Base-by-base conservation (phyloP, 2,888 invertebrate genomes). In the Pachliopta kotzebuea region DNA sequence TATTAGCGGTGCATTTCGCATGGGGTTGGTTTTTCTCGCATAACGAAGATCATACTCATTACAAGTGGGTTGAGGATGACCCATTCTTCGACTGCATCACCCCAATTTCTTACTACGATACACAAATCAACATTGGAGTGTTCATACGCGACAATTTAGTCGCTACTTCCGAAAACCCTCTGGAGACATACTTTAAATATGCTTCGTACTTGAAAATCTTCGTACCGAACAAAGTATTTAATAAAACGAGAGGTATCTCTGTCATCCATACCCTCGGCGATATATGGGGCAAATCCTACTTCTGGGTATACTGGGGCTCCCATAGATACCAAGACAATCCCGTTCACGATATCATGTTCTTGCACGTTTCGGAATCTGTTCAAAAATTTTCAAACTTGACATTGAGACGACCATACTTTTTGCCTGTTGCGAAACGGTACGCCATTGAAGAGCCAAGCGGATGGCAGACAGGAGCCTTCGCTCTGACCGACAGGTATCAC, bases 331-430 rank as follows among this genome's bases (percentile, higher is more conserved):
- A 26, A 4, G 45, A 55, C 20, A 58, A 58, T 31, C 63, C 63
- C 4, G 23, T 63, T 18, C 63, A 63, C 6, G 63, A 63, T n/a
- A 18, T 63, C 2, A 59, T 63, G 63, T 63, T 63, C 45, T 14
- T 59, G 1, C 49, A 29, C 18, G 4, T 53, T 23, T 14, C 0
- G 4, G 4, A 3, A 0, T 14, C 21, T 17, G 60, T 53, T 23
- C 3, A 7, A 0, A 54, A 21, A 2, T 31, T 2, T 7, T 31
- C 31, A 18, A 55, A 54, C 29, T 21, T 21, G 0, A 31, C 6
- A 1, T 9, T 45, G 11, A 53, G 64, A 52, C 42, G 6, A 8
- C 65, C 61, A 9, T 65, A 53, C 17, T 61, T 24, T 2, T 1
- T 65, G 0, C 60, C 60, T 0, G 24, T 65, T n/a, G 65, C 65